Conservation (phyloP, 1,140 invertebrate genomes). For the Trypoxylus dichotomus region DNA sequence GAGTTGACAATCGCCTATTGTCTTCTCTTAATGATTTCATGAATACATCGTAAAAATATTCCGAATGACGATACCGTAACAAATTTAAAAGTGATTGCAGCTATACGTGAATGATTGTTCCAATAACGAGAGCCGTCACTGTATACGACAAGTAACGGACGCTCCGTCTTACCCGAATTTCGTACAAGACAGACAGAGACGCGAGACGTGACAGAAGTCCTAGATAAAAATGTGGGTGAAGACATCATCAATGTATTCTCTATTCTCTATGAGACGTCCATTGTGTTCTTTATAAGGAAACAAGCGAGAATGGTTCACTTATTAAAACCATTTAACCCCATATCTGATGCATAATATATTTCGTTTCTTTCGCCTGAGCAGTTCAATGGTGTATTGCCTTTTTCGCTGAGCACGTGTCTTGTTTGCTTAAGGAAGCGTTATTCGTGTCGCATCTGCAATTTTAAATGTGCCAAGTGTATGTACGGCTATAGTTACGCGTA, state of each 20-base stretch:
- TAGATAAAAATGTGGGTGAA: slow-evolving; percentile 17
- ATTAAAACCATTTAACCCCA: slow-evolving; percentile 19
- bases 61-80: neutral
- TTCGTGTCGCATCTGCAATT: slow-evolving; percentile 20
- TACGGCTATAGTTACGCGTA: neutral
- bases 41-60: slow-evolving; percentile 1
- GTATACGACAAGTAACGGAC: neutral
- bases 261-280: slow-evolving; percentile 20
- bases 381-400: slow-evolving; percentile 13
- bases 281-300: slow-evolving; percentile 18
- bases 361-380: neutral
- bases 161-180: neutral
- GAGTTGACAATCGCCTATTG: neutral
- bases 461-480: slow-evolving; percentile 14
- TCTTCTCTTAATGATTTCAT: neutral
- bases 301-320: neutral
- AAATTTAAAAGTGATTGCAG: neutral
- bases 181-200: neutral
- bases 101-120: neutral
- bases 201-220: neutral
- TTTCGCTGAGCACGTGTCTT: slow-evolving; percentile 9
- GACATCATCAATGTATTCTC: slow-evolving; percentile 7
- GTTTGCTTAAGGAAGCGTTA: slow-evolving; percentile 23
- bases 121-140: no score
- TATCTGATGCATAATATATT: slow-evolving; percentile 8